Percentiles rank a stretch among this genome's conserved stretches.
phyloP scores from a whole-genome alignment of 2,113 vertebrate genomes.

The Falco punctatus region DNA sequence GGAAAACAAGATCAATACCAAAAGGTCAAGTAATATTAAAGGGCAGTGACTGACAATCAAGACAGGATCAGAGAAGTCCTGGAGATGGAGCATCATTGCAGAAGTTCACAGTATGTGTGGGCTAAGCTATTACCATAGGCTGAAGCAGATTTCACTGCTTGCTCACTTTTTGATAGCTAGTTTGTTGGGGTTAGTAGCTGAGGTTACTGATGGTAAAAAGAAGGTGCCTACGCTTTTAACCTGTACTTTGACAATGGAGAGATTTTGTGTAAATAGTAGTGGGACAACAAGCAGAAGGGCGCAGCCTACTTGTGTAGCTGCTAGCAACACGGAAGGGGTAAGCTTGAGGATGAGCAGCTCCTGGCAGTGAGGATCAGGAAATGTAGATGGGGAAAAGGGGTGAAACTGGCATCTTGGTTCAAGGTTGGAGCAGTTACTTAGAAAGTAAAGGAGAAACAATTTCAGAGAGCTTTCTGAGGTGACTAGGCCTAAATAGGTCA shows the following conservation, averaged over 20 bases:
- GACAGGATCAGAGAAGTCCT: neutral
- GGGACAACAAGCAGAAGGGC: neutral
- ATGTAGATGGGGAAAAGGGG: neutral
- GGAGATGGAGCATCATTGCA: neutral
- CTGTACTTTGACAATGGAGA: neutral
- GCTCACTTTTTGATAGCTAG: neutral
- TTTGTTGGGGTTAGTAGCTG: neutral
- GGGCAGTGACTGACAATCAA: neutral
- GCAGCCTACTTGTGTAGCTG: neutral
- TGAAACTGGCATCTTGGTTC: neutral
- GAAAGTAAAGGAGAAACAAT: neutral
- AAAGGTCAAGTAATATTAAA: neutral
- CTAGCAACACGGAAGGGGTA: neutral
- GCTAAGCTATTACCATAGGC: neutral
- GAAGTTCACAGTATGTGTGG: neutral
- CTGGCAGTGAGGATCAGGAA: neutral
- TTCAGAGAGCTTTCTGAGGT: neutral
- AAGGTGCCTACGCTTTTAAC: neutral
- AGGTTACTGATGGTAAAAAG: neutral
- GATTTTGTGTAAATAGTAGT: neutral
- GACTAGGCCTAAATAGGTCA: neutral
- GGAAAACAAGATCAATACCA: neutral
- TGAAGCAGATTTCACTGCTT: neutral
- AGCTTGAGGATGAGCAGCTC: neutral
- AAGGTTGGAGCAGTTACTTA: neutral